These are phyloP conservation scores for Coptodon bakossiorum DNA, from an alignment of 2,113 vertebrate species.

Conservation along the genomic window DNA sequence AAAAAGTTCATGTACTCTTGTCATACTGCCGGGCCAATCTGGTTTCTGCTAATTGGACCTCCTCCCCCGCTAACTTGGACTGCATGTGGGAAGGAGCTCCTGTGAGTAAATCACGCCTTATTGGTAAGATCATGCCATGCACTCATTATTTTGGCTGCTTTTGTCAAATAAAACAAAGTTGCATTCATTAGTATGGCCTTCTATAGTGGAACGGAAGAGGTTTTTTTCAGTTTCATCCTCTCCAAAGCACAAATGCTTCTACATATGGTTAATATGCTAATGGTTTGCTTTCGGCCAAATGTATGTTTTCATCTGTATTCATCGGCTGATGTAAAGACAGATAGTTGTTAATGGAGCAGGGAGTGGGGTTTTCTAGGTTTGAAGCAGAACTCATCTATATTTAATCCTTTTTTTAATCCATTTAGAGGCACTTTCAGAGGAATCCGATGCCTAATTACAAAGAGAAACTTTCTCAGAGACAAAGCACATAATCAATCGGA, in stretches of 20 bases:
- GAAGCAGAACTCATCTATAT: constrained; percentile 49
- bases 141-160: background rate
- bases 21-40: background rate
- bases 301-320: background rate
- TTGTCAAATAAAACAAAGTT: background rate
- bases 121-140: background rate
- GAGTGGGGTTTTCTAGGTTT: background rate
- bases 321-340: background rate
- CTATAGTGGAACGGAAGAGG: background rate
- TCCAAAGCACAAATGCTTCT: background rate
- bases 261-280: background rate
- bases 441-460: constrained; percentile 44
- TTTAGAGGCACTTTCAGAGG: constrained; percentile 36
- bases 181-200: background rate
- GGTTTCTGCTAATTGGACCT: background rate
- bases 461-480: background rate
- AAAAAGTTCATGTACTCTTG: background rate
- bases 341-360: constrained; percentile 31
- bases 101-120: constrained; percentile 44
- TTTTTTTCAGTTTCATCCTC: background rate
- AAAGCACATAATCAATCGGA: constrained; percentile 45
- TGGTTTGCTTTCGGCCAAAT: background rate
- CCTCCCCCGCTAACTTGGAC: background rate
- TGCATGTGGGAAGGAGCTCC: constrained; percentile 15
- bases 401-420: no score